A percentile compares a stretch with the other conserved stretches of the same genome.
Conservation (phyloP, 2,888 invertebrate species). For the Drosophila helvetica region DNA sequence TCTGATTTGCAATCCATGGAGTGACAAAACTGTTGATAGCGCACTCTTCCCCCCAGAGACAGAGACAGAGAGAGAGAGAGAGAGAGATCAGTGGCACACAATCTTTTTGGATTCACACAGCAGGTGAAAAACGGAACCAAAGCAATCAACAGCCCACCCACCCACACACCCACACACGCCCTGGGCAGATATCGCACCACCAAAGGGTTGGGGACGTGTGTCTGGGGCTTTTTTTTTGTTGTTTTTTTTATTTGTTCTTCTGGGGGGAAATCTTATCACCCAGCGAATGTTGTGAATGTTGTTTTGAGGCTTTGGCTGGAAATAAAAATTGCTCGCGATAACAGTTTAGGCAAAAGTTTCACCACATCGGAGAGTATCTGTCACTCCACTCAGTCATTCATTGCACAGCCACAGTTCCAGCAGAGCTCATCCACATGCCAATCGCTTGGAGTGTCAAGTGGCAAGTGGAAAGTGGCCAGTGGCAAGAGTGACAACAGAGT, state of each 20-base stretch:
- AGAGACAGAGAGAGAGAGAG: background rate
- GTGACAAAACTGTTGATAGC: background rate
- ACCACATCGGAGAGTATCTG: constrained; percentile 14
- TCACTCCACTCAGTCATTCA: background rate
- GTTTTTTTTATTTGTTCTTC: constrained; percentile 17
- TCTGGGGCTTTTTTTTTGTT: constrained; percentile 38
- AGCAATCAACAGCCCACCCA: constrained; percentile 14
- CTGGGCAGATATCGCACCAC: constrained; percentile 15
- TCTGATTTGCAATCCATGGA: background rate
- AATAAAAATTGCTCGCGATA: constrained; percentile 52
- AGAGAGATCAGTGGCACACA: constrained; percentile 24
- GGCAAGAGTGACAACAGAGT: background rate
- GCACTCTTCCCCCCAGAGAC: background rate
- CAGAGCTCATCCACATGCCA: constrained; percentile 25
- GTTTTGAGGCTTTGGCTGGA: constrained; percentile 69
- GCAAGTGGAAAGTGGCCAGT: background rate
- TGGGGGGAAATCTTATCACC: constrained; percentile 64
- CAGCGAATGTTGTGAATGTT: constrained; percentile 59
- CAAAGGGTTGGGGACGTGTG: constrained; percentile 43
- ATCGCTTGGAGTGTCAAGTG: background rate
- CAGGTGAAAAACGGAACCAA: constrained; percentile 30
- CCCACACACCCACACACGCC: constrained; percentile 6
- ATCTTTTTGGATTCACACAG: constrained; percentile 23
- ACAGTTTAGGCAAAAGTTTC: constrained; percentile 53
- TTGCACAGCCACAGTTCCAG: background rate